Base-by-base conservation (phyloP, 2,888 invertebrate genomes). In the Altica lythri region DNA sequence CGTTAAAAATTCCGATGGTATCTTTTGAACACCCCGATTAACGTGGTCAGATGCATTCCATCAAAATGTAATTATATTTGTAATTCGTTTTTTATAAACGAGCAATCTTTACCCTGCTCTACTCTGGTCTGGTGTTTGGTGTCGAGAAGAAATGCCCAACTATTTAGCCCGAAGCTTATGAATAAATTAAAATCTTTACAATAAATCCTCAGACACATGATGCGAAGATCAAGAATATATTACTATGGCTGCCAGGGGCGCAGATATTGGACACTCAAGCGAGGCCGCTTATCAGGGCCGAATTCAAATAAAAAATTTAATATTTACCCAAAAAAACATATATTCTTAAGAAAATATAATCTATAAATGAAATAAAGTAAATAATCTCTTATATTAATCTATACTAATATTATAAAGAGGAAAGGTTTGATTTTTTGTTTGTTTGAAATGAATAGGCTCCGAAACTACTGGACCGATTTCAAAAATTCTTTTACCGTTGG, bases 121-220 rank as follows among this genome's bases (percentile, higher is more conserved):
- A 32, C 40, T 42, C 30, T 42, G 49, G 16, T 49, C 42, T 32
- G 25, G 45, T 45, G 49, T 25, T 46, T 53, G 68, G 72, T 71
- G 72, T 72, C 70, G 69, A 45, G 64, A 67, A 67, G 68, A 68
- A 66, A 71, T 71, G 65, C 67, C 70, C 65, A 65, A 69, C 70
- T 68, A 70, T 72, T 70, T 66, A 64, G 70, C 74, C 72, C 59
- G 59, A 57, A 67, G 72, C 70, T 66, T 60, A 68, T 69, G 75
- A 72, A 74, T 74, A 75, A 74, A 75, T 75, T 75, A 74, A 74
- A 75, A 73, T 72, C 71, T 68, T 67, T 65, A 74, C 73, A 72
- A 75, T 75, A 75, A 75, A 75, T 75, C 73, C 71, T 74, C 69
- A 52, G 69, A 70, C 72, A 68, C 63, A 66, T 72, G 72, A 74